These are phyloP conservation scores for Mus minutoides DNA, from an alignment of 2,797 vertebrate species.

Conservation along the genomic window DNA sequence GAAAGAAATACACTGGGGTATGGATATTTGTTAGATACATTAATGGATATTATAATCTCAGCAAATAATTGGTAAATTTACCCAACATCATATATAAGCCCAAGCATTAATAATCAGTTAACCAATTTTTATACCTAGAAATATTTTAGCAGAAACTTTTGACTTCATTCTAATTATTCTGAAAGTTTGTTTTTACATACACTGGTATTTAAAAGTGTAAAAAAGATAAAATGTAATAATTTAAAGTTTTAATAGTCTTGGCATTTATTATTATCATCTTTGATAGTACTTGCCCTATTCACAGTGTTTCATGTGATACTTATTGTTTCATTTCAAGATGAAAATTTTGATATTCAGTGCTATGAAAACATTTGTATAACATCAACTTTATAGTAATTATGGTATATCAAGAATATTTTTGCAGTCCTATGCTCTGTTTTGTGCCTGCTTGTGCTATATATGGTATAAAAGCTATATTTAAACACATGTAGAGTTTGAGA, in stretches of 20 bases:
- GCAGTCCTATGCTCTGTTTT: not conserved
- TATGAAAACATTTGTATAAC: not conserved
- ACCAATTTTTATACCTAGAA: not conserved
- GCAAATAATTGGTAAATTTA: slow-evolving; percentile 13
- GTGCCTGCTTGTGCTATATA: not conserved
- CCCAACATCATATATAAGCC: not conserved
- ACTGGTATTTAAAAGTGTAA: not conserved
- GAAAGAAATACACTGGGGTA: no score
- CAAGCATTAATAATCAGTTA: not conserved
- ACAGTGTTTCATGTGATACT: not conserved
- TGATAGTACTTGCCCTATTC: slow-evolving; percentile 3
- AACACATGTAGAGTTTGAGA: slow-evolving; percentile 16
- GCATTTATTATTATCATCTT: not conserved
- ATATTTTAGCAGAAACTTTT: not conserved
- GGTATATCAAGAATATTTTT: slow-evolving; percentile 24
- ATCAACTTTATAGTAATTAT: not conserved
- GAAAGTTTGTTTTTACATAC: not conserved
- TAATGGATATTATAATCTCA: not conserved
- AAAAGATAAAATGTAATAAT: not conserved
- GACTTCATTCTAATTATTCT: not conserved
- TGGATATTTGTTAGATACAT: not conserved
- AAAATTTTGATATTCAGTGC: not conserved
- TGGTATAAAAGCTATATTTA: slow-evolving; percentile 43
- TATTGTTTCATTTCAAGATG: slow-evolving; percentile 30
- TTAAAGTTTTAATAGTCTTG: slow-evolving; percentile 11